Conservation (phyloP, 2,797 vertebrate species). For the Myripristis jacobus region DNA sequence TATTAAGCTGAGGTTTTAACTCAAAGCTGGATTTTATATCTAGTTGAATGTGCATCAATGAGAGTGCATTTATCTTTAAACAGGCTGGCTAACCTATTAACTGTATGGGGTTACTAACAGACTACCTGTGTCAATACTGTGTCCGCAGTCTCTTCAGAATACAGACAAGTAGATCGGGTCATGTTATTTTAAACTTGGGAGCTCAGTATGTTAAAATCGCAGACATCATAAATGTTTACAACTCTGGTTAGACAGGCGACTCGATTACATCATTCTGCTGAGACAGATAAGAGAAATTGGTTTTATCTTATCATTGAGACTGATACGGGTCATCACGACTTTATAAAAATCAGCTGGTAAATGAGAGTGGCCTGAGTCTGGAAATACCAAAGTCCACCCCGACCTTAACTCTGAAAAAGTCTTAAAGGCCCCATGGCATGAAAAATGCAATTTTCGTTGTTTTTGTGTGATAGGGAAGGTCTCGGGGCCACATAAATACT, state of each 20-base stretch:
- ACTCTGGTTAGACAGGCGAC: neutral
- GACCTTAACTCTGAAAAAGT: neutral
- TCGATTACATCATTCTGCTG: neutral
- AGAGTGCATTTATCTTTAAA: no score
- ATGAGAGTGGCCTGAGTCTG: neutral
- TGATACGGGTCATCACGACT: neutral
- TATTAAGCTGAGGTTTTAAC: no score
- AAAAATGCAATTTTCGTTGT: no score
- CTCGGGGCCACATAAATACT: no score
- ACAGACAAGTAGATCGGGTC: neutral
- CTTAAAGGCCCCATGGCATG: no score
- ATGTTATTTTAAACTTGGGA: no score
- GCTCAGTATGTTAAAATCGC: no score
- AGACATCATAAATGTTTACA: neutral
- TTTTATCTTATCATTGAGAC: neutral
- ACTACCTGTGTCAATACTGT: neutral
- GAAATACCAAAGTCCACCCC: no score
- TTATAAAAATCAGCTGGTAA: neutral
- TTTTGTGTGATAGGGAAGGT: no score
- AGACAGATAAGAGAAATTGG: neutral
- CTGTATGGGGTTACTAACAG: neutral
- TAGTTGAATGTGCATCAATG: no score
- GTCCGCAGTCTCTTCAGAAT: neutral
- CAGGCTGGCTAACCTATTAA: no score
- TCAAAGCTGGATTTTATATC: no score